These are phyloP conservation scores for Lutjanus erythropterus DNA, from an alignment of 2,113 vertebrate genomes.

Conservation along the genomic window DNA sequence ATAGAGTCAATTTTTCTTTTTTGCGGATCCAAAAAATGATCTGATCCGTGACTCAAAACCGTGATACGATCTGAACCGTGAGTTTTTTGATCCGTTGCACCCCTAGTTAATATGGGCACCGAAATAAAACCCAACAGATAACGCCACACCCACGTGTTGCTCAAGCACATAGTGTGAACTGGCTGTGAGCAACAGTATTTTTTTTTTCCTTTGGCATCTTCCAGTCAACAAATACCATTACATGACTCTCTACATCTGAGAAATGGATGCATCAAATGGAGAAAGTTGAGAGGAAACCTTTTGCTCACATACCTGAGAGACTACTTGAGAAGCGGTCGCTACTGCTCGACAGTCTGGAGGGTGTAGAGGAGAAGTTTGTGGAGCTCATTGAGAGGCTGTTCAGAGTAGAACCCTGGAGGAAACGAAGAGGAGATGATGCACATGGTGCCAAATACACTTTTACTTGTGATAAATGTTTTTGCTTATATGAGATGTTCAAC, in stretches of 20 bases:
- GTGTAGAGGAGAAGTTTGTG: constrained; percentile 64
- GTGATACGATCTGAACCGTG: too few relatives aligned
- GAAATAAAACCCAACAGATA: too few relatives aligned
- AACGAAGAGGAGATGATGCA: background rate
- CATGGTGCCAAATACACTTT: background rate
- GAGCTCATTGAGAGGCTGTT: constrained; percentile 61
- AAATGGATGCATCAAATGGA: too few relatives aligned
- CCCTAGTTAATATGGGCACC: too few relatives aligned
- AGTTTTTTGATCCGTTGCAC: too few relatives aligned
- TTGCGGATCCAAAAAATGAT: too few relatives aligned
- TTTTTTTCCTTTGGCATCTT: background rate
- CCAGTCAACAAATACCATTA: background rate
- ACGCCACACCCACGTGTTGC: too few relatives aligned
- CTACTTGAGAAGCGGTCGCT: constrained; percentile 67
- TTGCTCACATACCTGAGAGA: constrained; percentile 41
- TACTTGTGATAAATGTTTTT: background rate
- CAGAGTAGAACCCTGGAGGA: constrained; percentile 68
- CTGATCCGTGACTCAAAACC: too few relatives aligned
- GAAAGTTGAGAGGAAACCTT: background rate
- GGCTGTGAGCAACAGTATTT: background rate
- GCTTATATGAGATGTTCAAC: background rate
- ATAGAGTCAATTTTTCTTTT: too few relatives aligned
- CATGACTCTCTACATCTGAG: background rate
- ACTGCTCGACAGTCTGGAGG: constrained; percentile 50
- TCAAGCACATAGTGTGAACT: too few relatives aligned